These are phyloP conservation scores for Characodon lateralis DNA, from an alignment of 2,797 vertebrate species.

Conservation along the genomic window DNA sequence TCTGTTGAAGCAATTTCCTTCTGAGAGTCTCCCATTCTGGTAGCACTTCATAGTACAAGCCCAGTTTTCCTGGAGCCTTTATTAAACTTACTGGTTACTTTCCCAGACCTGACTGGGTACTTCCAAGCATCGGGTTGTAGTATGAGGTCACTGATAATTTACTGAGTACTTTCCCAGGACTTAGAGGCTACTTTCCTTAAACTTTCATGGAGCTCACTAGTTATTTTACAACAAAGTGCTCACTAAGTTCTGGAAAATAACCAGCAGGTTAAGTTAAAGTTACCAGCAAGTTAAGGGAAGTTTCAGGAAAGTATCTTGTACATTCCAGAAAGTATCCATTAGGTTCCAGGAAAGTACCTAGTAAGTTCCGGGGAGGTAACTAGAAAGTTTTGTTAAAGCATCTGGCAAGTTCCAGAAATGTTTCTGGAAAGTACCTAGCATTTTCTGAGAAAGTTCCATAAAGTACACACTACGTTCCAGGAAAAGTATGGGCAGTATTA, in stretches of 20 bases:
- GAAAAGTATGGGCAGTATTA: neutral
- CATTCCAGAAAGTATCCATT: neutral
- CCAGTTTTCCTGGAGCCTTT: neutral
- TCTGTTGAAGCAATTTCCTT: conserved; percentile 19
- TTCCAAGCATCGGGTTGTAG: neutral
- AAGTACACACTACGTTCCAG: neutral
- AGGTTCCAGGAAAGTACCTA: neutral
- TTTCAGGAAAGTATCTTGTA: neutral
- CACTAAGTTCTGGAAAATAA: neutral
- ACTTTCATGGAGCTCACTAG: neutral
- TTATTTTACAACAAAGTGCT: neutral
- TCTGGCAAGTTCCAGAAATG: neutral
- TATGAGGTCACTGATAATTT: neutral
- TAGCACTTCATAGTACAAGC: neutral
- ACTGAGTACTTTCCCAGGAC: neutral
- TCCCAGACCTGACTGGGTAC: neutral
- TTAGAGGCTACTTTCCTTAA: neutral
- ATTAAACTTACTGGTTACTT: neutral
- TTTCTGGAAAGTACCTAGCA: neutral
- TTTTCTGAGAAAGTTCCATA: neutral
- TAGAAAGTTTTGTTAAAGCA: neutral
- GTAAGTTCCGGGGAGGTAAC: too few species aligned
- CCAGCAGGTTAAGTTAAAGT: neutral
- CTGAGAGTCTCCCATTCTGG: neutral
- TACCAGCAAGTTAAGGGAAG: neutral